Conservation (phyloP, 2,113 vertebrate species). For the Hemiscyllium ocellatum region DNA sequence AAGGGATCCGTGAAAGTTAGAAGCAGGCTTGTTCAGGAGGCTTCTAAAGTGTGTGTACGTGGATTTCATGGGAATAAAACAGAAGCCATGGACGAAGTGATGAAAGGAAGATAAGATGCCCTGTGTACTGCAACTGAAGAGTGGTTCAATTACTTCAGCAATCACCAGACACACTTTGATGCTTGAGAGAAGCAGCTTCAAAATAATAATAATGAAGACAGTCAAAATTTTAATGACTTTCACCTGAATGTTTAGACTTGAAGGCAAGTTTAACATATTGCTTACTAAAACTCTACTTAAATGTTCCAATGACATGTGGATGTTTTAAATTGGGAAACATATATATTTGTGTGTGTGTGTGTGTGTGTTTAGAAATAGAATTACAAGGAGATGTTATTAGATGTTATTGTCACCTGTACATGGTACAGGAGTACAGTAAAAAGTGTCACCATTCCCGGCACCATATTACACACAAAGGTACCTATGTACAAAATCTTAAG, state of each 20-base stretch:
- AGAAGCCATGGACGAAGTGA: slow-evolving; percentile 65
- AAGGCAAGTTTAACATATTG: not conserved
- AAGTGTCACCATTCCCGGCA: too few relatives aligned
- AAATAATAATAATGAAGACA: slow-evolving; percentile 54
- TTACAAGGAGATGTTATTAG: too few relatives aligned
- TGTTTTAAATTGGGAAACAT: slow-evolving; percentile 4
- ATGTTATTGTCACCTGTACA: too few relatives aligned
- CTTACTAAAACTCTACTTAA: not conserved
- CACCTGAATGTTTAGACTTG: slow-evolving; percentile 32
- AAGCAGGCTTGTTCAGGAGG: slow-evolving; percentile 70
- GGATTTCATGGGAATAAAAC: slow-evolving; percentile 76
- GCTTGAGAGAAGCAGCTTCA: slow-evolving; percentile 66
- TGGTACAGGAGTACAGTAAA: too few relatives aligned
- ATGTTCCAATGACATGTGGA: not conserved
- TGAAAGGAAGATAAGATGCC: slow-evolving; percentile 78
- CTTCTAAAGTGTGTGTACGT: slow-evolving; percentile 73
- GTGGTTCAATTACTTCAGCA: slow-evolving; percentile 72
- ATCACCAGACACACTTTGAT: slow-evolving; percentile 71
- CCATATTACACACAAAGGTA: too few relatives aligned
- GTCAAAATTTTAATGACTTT: slow-evolving; percentile 25
- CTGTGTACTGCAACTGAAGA: slow-evolving; percentile 68
- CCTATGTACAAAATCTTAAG: too few relatives aligned
- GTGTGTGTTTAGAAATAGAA: not conserved
- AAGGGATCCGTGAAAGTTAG: slow-evolving; percentile 74
- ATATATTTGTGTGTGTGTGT: not conserved